These are phyloP conservation scores for Meiosimyza platycephala DNA, from an alignment of 2,888 invertebrate species.

Conservation along the genomic window DNA sequence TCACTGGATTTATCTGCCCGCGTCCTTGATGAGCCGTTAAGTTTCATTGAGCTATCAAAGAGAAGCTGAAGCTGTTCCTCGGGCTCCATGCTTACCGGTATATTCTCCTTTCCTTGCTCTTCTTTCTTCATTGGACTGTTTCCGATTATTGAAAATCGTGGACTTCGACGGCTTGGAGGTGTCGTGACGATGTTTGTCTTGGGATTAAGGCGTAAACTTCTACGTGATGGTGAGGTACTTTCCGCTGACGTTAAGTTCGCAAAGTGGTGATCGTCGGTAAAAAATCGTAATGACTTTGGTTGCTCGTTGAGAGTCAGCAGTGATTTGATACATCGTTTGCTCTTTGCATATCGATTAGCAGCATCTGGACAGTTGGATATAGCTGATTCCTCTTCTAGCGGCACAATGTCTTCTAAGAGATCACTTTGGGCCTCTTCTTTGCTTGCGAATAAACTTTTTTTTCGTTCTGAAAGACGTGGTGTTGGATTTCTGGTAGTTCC, in stretches of 20 bases:
- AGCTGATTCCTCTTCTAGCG: conserved; percentile 42
- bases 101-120: conserved; percentile 41
- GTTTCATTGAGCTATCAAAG: conserved; percentile 59
- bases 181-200: not conserved
- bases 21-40: conserved; percentile 44
- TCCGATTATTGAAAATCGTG: not conserved
- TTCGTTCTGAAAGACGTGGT: conserved; percentile 73
- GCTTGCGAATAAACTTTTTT: conserved; percentile 72
- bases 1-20: no score
- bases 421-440: conserved; percentile 50
- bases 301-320: conserved; percentile 36
- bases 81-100: conserved; percentile 34
- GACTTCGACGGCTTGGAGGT: not conserved
- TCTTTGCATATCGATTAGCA: conserved; percentile 36
- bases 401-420: conserved; percentile 52
- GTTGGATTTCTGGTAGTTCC: conserved; percentile 64
- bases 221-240: conserved; percentile 36
- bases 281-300: not conserved
- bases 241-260: not conserved
- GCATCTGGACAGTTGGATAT: conserved; percentile 21
- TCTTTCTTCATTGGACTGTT: conserved; percentile 13
- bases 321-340: conserved; percentile 35
- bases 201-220: conserved; percentile 43
- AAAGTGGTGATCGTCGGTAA: not conserved
- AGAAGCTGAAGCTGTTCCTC: conserved; percentile 57